Conservation (phyloP, 2,797 vertebrate genomes). For the Babyrousa celebensis region DNA sequence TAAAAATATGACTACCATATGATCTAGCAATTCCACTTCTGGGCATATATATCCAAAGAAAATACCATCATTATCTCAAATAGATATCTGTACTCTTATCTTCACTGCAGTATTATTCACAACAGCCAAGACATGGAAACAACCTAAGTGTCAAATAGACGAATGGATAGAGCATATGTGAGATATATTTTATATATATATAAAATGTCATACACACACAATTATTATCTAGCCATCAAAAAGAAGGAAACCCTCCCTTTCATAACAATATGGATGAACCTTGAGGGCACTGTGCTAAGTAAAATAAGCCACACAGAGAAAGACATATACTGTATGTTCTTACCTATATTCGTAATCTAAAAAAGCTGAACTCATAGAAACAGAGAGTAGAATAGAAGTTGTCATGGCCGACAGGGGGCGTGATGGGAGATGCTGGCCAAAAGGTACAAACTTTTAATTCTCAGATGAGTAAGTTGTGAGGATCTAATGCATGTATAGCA, state of each 20-base stretch:
- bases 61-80: neutral
- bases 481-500: neutral
- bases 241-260: neutral
- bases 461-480: neutral
- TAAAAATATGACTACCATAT: neutral
- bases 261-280: neutral
- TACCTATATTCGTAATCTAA: neutral
- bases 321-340: neutral
- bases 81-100: neutral
- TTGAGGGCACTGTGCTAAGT: neutral
- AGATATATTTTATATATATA: neutral
- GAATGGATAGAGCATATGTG: neutral
- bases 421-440: neutral
- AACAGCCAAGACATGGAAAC: neutral
- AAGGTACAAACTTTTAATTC: neutral
- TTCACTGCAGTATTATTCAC: neutral
- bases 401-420: no score
- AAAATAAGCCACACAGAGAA: neutral
- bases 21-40: neutral
- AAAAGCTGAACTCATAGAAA: neutral
- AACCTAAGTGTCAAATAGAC: neutral
- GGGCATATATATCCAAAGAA: neutral
- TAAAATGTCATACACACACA: neutral
- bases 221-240: neutral
- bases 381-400: neutral